phyloP scores from a whole-genome alignment of 2,113 vertebrate species.

The Chloropsis hardwickii region DNA sequence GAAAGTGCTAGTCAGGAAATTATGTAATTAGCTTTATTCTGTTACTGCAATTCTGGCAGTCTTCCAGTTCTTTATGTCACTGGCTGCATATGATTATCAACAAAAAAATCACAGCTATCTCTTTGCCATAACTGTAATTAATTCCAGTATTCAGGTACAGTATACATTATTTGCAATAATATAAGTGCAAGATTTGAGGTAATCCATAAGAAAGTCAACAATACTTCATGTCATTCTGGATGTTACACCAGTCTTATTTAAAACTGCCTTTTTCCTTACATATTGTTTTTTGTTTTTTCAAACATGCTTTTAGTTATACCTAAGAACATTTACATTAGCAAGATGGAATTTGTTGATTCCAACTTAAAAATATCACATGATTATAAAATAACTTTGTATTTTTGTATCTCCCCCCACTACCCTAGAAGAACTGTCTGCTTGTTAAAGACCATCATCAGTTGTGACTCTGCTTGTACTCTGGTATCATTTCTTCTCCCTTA shows the following conservation, averaged over 20 bases:
- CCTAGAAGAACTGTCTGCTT: not conserved
- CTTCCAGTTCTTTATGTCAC: not conserved
- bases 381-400: not conserved
- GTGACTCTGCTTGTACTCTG: not conserved
- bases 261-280: not conserved
- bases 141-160: not conserved
- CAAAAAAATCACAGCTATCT: not conserved
- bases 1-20: not conserved
- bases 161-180: not conserved
- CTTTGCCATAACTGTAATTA: not conserved
- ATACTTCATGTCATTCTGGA: not conserved
- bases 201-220: not conserved
- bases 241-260: not conserved
- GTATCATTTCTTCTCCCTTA: not conserved
- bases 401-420: accelerated
- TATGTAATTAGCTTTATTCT: not conserved
- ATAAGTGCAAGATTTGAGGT: not conserved
- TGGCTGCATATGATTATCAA: not conserved
- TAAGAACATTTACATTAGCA: not conserved
- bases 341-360: not conserved
- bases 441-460: not conserved
- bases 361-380: not conserved
- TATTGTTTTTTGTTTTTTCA: not conserved
- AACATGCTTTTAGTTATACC: not conserved
- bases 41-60: not conserved